phyloP scores from a whole-genome alignment of 2,888 invertebrate genomes.

The Pandemis cinnamomeana region DNA sequence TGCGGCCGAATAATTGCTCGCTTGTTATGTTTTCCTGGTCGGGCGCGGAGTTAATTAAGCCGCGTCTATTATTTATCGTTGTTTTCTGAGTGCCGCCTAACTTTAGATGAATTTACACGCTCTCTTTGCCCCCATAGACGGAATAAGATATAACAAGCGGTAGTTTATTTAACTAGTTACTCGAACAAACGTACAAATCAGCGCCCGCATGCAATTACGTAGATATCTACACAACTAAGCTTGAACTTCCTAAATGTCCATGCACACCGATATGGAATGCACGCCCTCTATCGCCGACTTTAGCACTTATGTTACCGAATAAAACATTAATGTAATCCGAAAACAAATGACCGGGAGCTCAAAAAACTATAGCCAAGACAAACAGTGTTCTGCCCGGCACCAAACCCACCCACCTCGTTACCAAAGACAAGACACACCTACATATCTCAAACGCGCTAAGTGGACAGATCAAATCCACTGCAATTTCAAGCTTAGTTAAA shows the following conservation, averaged over 20 bases:
- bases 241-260: not conserved
- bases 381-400: slow-evolving; percentile 28
- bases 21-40: slow-evolving; percentile 62
- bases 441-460: not conserved
- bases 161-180: slow-evolving; percentile 5
- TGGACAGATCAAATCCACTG: not conserved
- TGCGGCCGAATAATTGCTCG: slow-evolving; percentile 60
- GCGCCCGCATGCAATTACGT: slow-evolving; percentile 5
- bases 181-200: slow-evolving; percentile 4
- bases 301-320: slow-evolving; percentile 5
- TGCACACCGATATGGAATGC: not conserved
- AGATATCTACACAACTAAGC: not conserved
- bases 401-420: slow-evolving; percentile 41
- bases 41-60: slow-evolving; percentile 59
- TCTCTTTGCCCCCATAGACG: slow-evolving; percentile 14
- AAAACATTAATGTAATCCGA: slow-evolving; percentile 29
- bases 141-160: not conserved
- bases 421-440: slow-evolving; percentile 3
- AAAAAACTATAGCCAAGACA: slow-evolving; percentile 36
- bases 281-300: slow-evolving; percentile 2
- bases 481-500: slow-evolving; percentile 13
- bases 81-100: slow-evolving; percentile 35
- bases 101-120: slow-evolving; percentile 26
- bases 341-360: slow-evolving; percentile 38
- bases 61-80: slow-evolving; percentile 51